Base-by-base conservation (phyloP, 2,113 vertebrate genomes). In the Chamaea fasciata region DNA sequence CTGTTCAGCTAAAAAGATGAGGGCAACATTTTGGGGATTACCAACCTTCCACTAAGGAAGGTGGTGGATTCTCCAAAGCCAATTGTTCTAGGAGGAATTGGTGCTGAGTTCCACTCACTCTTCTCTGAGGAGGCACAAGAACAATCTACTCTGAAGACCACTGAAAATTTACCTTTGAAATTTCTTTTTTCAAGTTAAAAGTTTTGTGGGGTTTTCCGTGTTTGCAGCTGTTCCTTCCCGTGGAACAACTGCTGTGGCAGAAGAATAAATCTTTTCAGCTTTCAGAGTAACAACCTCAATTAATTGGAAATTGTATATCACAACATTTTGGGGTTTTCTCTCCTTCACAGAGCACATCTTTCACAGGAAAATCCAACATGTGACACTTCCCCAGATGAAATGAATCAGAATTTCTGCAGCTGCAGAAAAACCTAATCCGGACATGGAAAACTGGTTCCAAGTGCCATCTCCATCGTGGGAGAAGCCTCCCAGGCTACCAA, bases 381-480 rank as follows among this genome's bases (percentile, higher is more conserved):
- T 5, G n/a, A 33, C 31, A 33, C 13, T 24, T 73, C 3, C 35
- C 50, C 27, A 47, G 13, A 68, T 46, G 31, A 71, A 79, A 30
- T 2, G 2, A 12, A 20, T 9, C 1, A 53, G 33, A 13, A 23
- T 13, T 71, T 76, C 23, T 41, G n/a, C n/a, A 71, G 22, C 41
- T 52, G 23, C 50, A 22, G 53, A 52, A 65, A 80, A 37, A 52
- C 13, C 21, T 30, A 3, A 64, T 10, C 8, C n/a, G 62, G 50
- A 56, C 9, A 23, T 5, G 20, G 20, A 44, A 83, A 89, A 27
- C 2, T 31, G 30, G 16, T 14, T 15, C 11, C 5, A 1, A 71
- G 20, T 17, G 13, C 33, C 78, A 27, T 4, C 41, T 70, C 47
- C 52, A 24, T 0, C 0, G 1, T 11, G 21, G 31, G 35, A 81